Evolutionary conservation across 2,797 vertebrate genomes (phyloP).

Genomic region (Cossypha caffra): DNA sequence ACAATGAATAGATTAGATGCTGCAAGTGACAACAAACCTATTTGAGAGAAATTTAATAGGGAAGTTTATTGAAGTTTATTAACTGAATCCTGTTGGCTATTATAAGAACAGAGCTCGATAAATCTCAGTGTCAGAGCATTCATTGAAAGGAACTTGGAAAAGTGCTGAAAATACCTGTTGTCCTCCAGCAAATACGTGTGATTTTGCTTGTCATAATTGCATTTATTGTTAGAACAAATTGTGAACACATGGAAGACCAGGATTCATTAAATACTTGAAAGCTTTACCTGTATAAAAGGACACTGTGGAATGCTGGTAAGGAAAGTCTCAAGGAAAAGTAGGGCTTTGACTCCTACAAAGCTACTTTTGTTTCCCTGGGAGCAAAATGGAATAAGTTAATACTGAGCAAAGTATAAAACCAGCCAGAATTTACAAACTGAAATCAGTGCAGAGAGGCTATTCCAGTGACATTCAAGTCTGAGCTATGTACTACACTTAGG

Average conservation of each 20-base stretch:
- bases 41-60: slow-evolving; percentile 78
- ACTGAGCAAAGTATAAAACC: neutral
- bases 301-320: neutral
- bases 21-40: slow-evolving; percentile 69
- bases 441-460: neutral
- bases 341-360: neutral
- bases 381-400: neutral
- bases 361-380: neutral
- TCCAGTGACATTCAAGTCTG: neutral
- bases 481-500: neutral
- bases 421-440: neutral
- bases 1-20: slow-evolving; percentile 75
- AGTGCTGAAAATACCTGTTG: slow-evolving; percentile 34
- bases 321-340: neutral
- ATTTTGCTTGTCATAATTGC: slow-evolving; percentile 34
- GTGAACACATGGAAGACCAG: neutral
- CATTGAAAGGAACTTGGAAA: slow-evolving; percentile 42
- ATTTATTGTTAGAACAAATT: slow-evolving; percentile 38
- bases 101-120: slow-evolving; percentile 65
- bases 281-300: neutral
- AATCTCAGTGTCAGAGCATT: slow-evolving; percentile 65
- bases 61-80: slow-evolving; percentile 79
- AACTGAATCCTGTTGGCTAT: slow-evolving; percentile 76
- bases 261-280: slow-evolving; percentile 14
- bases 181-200: slow-evolving; percentile 44